Evolutionary conservation across 2,888 invertebrate species (phyloP).

Genomic region (Tipula unca): DNA sequence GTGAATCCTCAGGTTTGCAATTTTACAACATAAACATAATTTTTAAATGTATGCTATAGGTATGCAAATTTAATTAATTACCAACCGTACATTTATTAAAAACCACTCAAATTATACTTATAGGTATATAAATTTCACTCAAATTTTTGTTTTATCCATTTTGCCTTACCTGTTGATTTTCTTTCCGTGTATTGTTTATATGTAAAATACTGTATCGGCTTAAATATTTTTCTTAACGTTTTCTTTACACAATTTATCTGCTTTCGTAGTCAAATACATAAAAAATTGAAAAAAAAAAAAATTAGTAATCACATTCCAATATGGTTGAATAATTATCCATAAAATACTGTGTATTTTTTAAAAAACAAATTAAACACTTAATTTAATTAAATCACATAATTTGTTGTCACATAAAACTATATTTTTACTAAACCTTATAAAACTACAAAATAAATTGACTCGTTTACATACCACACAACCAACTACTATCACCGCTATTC

Average conservation of each 20-base stretch:
- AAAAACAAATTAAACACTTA: background rate
- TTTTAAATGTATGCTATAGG: too few species aligned
- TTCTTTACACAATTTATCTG: background rate
- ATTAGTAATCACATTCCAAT: conserved; percentile 3
- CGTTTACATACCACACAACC: background rate
- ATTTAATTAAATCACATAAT: background rate
- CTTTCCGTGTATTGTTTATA: background rate
- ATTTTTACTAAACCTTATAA: background rate
- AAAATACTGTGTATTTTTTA: background rate
- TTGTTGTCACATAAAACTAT: background rate
- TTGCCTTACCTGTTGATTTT: background rate
- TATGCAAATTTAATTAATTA: too few species aligned
- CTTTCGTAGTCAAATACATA: background rate
- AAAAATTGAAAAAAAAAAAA: background rate
- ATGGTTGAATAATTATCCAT: background rate
- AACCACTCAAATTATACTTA: background rate
- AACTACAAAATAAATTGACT: background rate
- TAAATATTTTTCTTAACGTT: background rate
- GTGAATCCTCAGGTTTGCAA: background rate
- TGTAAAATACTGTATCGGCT: background rate
- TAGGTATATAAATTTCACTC: background rate
- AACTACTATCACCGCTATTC: background rate
- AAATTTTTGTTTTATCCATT: background rate
- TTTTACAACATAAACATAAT: background rate
- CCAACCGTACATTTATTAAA: background rate